Evolutionary conservation across 2,797 vertebrate species (phyloP).

Genomic region (Enteromius viviparus): DNA sequence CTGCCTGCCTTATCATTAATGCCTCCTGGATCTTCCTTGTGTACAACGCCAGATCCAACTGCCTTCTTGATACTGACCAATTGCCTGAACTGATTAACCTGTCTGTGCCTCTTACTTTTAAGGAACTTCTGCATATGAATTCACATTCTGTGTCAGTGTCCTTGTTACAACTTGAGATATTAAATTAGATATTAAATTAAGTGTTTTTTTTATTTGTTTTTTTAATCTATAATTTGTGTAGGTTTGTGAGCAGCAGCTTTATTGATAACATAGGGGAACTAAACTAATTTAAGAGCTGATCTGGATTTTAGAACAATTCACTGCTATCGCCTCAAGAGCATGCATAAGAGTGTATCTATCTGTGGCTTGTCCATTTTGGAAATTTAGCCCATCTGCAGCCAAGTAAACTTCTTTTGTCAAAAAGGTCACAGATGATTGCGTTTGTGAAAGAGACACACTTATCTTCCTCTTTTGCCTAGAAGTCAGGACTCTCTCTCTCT

Average conservation of each 20-base stretch:
- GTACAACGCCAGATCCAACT: no score
- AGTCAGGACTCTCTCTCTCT: no score
- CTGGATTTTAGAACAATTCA: slow-evolving; percentile 48
- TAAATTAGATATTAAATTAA: not conserved
- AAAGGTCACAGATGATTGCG: slow-evolving; percentile 38
- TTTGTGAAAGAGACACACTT: slow-evolving; percentile 35
- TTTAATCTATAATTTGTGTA: slow-evolving; percentile 20
- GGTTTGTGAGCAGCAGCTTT: not conserved
- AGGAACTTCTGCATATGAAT: no score
- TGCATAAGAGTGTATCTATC: slow-evolving; percentile 32
- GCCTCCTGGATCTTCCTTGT: no score
- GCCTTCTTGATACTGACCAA: no score
- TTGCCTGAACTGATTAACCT: no score
- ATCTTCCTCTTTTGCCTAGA: not conserved
- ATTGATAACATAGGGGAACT: slow-evolving; percentile 26
- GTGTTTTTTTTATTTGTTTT: not conserved
- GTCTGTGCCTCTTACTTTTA: no score
- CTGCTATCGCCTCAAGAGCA: slow-evolving; percentile 16
- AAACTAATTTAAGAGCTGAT: not conserved
- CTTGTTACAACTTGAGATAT: not conserved
- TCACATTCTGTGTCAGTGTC: no score
- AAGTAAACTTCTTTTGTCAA: slow-evolving; percentile 43
- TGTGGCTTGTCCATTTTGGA: slow-evolving; percentile 21
- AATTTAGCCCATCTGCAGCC: slow-evolving; percentile 33
- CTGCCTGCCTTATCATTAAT: no score